Evolutionary conservation across 2,797 vertebrate species (phyloP), one percentile per base, ranked within the genome.

Genomic region (Coregonus suidteri): DNA sequence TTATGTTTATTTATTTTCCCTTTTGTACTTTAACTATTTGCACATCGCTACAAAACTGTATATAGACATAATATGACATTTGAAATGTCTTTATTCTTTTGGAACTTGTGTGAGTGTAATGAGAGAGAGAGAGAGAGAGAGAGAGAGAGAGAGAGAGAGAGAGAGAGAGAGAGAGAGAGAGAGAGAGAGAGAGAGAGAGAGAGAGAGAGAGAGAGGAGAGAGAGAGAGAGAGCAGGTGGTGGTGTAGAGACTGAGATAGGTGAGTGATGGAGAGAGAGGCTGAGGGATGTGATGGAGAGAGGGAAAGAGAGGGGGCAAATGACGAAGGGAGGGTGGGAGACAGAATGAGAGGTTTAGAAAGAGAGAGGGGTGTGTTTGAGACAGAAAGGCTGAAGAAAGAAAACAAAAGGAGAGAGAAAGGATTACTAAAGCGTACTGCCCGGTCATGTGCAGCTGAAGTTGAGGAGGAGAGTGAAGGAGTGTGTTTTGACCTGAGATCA

Each of bases 361-460:
- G 16, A 75, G 59, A 74, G 73, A 71, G 77, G 80, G 78, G 79
- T 73, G 35, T 15, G 54, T 84, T 66, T 82, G 25, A 25, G 25
- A 25, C 25, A 25, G 25, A 25, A 25, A 25, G 25, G 25, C 35
- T 37, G 35, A 41, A 41, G 6, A 6, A 41, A 9, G 37, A 41
- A 1, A 41, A 41, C 7, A 25, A 25, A 25, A 25, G 25, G 25
- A 25, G 25, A 25, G 25, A 25, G 25, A 25, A 25, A 25, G 6
- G 7, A 9, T 41, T 41, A 41, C 7, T 41, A 41, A 9, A 41
- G 37, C 6, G 1, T 41, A 41, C 37, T 41, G 37, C 37, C 37
- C 37, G 6, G 37, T 41, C 37, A 41, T 41, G 37, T 41, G 37
- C 37, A 41, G 37, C 37, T 41, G 37, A 41, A 41, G 37, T 41